Percentiles rank a stretch among this genome's conserved stretches.
phyloP scores from a whole-genome alignment of 2,888 invertebrate genomes.

The Glyphotaelius pellucidus region DNA sequence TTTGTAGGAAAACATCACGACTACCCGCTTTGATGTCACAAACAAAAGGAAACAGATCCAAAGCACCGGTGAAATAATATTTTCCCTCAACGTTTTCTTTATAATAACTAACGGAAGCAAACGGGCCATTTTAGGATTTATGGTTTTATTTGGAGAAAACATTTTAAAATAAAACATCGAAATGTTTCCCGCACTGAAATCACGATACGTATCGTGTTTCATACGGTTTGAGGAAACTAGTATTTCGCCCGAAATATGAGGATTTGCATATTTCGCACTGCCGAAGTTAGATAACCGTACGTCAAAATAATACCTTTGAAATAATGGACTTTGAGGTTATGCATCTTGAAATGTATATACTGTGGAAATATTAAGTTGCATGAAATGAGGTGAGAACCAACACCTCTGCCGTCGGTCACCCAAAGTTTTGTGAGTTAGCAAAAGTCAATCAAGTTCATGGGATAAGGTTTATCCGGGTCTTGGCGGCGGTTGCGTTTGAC shows the following conservation, averaged over 20 bases:
- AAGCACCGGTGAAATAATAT: constrained; percentile 13
- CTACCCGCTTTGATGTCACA: constrained; percentile 6
- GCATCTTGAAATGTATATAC: no score
- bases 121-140: constrained; percentile 33
- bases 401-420: no score
- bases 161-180: constrained; percentile 39
- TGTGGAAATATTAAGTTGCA: no score
- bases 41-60: constrained; percentile 43
- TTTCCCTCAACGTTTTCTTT: neutral
- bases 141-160: constrained; percentile 43
- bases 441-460: no score
- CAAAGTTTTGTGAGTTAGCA: no score
- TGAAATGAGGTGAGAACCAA: no score
- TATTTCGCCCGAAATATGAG: constrained; percentile 36
- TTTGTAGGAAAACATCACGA: neutral
- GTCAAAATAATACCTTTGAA: neutral
- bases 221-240: constrained; percentile 21
- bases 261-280: constrained; percentile 48
- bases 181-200: constrained; percentile 36
- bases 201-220: constrained; percentile 48
- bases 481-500: no score
- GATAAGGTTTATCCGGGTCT: no score
- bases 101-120: neutral
- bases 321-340: neutral
- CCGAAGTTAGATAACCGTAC: neutral